Percentiles rank a stretch among this genome's conserved stretches.
These are phyloP conservation scores for Leptosomus discolor DNA, from an alignment of 2,113 vertebrate genomes.

Conservation along the genomic window DNA sequence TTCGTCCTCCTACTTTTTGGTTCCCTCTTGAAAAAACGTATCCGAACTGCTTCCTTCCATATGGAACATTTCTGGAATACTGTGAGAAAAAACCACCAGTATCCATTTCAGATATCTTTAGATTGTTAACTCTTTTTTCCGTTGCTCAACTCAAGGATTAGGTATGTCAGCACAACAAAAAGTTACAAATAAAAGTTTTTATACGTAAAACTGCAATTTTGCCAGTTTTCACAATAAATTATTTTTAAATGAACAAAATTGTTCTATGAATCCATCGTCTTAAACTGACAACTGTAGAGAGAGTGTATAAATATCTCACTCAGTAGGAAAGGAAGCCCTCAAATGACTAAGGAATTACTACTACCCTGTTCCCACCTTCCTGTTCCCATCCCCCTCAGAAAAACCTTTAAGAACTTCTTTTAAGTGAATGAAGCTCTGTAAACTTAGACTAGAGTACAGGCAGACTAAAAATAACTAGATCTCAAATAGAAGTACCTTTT, in stretches of 20 bases:
- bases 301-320: not conserved
- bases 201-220: not conserved
- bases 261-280: not conserved
- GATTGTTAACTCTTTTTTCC: not conserved
- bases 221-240: not conserved
- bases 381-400: not conserved
- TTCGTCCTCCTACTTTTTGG: not conserved
- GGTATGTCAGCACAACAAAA: not conserved
- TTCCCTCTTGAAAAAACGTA: not conserved
- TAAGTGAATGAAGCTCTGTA: conserved; percentile 1
- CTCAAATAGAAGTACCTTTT: not conserved
- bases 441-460: not conserved
- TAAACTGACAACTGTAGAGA: not conserved
- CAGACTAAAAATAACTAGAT: not conserved
- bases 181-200: not conserved
- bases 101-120: not conserved
- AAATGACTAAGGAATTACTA: conserved; percentile 9
- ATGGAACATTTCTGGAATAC: conserved; percentile 34
- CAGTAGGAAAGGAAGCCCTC: not conserved
- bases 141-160: not conserved
- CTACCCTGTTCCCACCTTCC: not conserved
- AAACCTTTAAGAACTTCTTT: not conserved
- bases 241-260: not conserved
- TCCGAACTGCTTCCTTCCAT: conserved; percentile 2
- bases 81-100: not conserved